phyloP scores from a whole-genome alignment of 2,113 vertebrate species.

The Thomomys bottae region DNA sequence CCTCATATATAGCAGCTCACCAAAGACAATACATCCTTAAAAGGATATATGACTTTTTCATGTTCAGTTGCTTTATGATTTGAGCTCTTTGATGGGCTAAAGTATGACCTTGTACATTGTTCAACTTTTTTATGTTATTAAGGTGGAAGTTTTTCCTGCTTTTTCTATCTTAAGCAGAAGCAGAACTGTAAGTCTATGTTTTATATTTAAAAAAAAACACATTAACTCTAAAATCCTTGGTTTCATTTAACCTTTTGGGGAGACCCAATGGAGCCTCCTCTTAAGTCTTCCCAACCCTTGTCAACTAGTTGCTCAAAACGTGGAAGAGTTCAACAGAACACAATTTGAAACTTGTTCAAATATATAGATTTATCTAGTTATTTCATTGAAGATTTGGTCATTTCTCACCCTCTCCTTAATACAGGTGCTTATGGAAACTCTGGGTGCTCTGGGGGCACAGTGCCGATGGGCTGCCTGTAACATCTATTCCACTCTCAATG shows the following conservation, averaged over 20 bases:
- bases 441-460: slow-evolving; percentile 95
- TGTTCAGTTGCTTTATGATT: slow-evolving; percentile 1
- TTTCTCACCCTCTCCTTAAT: background rate
- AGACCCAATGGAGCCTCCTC: background rate
- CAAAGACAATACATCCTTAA: background rate
- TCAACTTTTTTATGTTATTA: background rate
- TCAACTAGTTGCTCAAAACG: background rate
- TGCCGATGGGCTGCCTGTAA: slow-evolving; percentile 99
- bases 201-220: background rate
- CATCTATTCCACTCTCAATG: slow-evolving; percentile 99
- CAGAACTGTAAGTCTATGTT: background rate
- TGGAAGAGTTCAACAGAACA: background rate
- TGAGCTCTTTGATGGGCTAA: background rate
- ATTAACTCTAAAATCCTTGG: background rate
- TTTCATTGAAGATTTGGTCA: background rate
- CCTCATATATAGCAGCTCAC: background rate
- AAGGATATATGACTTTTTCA: background rate
- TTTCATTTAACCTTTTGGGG: slow-evolving; percentile 16
- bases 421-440: slow-evolving; percentile 98
- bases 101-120: slow-evolving; percentile 8
- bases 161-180: slow-evolving; percentile 16
- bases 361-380: background rate
- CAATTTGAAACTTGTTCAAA: slow-evolving; percentile 10
- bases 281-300: background rate
- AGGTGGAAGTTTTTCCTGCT: background rate